These are phyloP conservation scores for Drosophila anomalipes DNA, from an alignment of 2,888 invertebrate species.

Conservation along the genomic window DNA sequence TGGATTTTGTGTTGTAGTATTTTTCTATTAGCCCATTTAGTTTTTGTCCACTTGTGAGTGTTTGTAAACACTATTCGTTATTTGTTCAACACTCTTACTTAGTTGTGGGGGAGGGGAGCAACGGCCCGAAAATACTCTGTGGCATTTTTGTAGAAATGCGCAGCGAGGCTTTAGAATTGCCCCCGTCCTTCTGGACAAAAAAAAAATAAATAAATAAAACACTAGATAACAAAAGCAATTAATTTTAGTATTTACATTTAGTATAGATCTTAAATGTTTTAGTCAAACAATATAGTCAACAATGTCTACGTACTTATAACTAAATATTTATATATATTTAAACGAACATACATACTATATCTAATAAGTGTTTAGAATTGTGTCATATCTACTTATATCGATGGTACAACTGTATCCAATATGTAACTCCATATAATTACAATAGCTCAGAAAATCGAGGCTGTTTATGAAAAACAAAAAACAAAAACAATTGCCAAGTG, in stretches of 20 bases:
- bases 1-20: slow-evolving; percentile 40
- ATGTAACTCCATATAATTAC: slow-evolving; percentile 45
- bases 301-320: slow-evolving; percentile 62
- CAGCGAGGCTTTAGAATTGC: slow-evolving; percentile 50
- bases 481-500: slow-evolving; percentile 18
- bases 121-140: slow-evolving; percentile 31
- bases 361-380: slow-evolving; percentile 65
- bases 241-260: slow-evolving; percentile 57
- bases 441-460: slow-evolving; percentile 56
- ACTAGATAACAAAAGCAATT: slow-evolving; percentile 21
- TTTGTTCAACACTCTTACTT: slow-evolving; percentile 37
- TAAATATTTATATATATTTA: slow-evolving; percentile 32
- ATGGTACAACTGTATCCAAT: slow-evolving; percentile 56
- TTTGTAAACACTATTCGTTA: slow-evolving; percentile 53
- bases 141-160: slow-evolving; percentile 61
- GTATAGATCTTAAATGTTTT: slow-evolving; percentile 70
- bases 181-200: slow-evolving; percentile 5
- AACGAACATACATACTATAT: slow-evolving; percentile 33
- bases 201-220: not conserved
- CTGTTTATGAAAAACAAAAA: slow-evolving; percentile 40
- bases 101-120: slow-evolving; percentile 48
- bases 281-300: slow-evolving; percentile 53
- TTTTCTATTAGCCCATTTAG: slow-evolving; percentile 34
- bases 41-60: slow-evolving; percentile 49
- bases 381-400: slow-evolving; percentile 64